Percentiles rank a stretch among this genome's conserved stretches.
These are phyloP conservation scores for Danio albolineatus DNA, from an alignment of 2,797 vertebrate genomes.

Conservation along the genomic window DNA sequence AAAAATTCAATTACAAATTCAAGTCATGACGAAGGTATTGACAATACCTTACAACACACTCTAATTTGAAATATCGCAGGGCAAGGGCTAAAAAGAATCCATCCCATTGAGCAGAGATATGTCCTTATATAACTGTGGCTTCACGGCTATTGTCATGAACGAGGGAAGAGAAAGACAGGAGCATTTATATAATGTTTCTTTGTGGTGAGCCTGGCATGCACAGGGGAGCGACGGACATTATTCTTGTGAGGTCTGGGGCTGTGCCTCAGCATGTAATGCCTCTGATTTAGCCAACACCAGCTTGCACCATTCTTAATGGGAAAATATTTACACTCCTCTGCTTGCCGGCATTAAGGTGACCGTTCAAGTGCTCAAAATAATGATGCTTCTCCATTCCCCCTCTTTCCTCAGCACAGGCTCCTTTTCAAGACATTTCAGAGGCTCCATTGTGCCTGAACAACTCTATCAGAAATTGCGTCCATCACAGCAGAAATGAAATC, in stretches of 20 bases:
- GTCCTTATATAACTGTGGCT: conserved; percentile 56
- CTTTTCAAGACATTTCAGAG: conserved; percentile 66
- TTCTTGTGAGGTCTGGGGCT: conserved; percentile 65
- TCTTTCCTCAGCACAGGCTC: conserved; percentile 59
- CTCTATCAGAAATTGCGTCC: conserved; percentile 66
- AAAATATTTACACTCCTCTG: conserved; percentile 75
- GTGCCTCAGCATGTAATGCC: conserved; percentile 77
- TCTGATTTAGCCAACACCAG: conserved; percentile 78
- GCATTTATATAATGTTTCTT: conserved; percentile 58
- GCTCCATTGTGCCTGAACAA: conserved; percentile 67
- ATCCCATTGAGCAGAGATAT: conserved; percentile 62
- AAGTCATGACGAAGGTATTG: conserved; percentile 1
- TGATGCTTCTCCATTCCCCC: conserved; percentile 71
- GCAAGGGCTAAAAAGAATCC: conserved; percentile 51
- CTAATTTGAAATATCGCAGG: conserved; percentile 57
- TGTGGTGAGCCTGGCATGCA: conserved; percentile 52
- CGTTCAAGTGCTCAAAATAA: conserved; percentile 81
- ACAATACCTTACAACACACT: conserved; percentile 34
- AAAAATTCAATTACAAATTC: conserved; percentile 40
- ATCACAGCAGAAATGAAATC: conserved; percentile 65
- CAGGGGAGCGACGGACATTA: conserved; percentile 71
- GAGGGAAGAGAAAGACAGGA: conserved; percentile 42
- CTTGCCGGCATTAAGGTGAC: conserved; percentile 74
- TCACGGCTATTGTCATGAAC: conserved; percentile 54
- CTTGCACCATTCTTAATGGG: conserved; percentile 75